A percentile compares a stretch with the other conserved stretches of the same genome.
Conservation (phyloP, 2,888 invertebrate genomes). For the Agrochola macilenta region DNA sequence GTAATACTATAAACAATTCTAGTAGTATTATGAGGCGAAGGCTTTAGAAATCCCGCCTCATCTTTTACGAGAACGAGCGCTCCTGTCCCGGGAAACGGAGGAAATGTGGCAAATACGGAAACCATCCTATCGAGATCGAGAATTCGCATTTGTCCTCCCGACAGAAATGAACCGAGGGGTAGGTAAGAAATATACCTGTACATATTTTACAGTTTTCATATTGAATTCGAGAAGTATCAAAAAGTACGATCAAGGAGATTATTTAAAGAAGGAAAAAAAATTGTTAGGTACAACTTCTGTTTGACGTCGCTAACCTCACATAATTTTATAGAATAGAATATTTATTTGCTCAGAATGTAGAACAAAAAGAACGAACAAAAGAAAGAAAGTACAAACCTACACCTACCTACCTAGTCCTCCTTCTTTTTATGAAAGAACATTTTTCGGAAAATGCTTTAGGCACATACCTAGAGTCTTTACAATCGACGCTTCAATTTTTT, state of each 20-base stretch:
- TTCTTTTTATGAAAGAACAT: background rate
- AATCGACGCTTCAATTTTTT: constrained; percentile 36
- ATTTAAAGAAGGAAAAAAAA: background rate
- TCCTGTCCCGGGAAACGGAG: constrained; percentile 53
- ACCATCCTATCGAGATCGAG: constrained; percentile 64
- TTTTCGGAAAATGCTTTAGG: background rate
- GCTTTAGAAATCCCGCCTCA: constrained; percentile 48
- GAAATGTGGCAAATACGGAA: constrained; percentile 67
- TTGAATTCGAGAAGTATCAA: constrained; percentile 2
- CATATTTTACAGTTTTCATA: constrained; percentile 18
- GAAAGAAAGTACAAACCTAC: no score
- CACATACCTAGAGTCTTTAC: background rate
- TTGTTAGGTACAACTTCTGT: background rate
- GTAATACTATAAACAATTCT: constrained; percentile 50
- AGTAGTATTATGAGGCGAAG: constrained; percentile 27
- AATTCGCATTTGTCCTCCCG: constrained; percentile 58
- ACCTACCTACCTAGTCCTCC: no score
- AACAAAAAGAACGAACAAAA: no score
- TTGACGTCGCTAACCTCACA: background rate
- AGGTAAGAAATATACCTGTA: constrained; percentile 19
- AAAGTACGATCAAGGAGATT: background rate
- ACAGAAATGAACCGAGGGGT: constrained; percentile 41
- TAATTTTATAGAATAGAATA: no score
- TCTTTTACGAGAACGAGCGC: constrained; percentile 45
- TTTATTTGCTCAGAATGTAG: no score